Evolutionary conservation across 2,888 invertebrate species (phyloP), one percentile per base, ranked within the genome.

Genomic region (Ormyrus pomaceus): DNA sequence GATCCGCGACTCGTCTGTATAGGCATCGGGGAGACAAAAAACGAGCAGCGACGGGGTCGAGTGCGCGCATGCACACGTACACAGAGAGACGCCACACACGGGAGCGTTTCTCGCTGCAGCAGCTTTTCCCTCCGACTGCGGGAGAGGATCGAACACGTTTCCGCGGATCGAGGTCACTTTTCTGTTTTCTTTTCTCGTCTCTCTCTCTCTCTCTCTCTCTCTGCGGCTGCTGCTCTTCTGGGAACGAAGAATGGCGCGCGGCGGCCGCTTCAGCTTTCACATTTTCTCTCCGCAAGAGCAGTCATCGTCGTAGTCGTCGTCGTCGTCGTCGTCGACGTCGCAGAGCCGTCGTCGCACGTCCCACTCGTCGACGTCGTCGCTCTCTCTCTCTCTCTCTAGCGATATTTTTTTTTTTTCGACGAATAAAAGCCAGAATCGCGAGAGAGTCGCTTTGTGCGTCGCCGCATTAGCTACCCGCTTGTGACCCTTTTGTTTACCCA

Each of bases 151-250:
- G 77, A 79, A 75, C 34, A 34, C 69, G 61, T 58, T 65, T 65
- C 80, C 73, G 66, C 71, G 77, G 83, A 87, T 88, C 84, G 87
- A 87, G 89, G 89, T 87, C 88, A 87, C 86, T 88, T 89, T 88
- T 88, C 86, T 72, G 71, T 81, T 82, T 79, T 77, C 87, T 77
- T 82, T 82, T 73, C 78, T 68, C 72, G 59, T 48, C 64, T 34
- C 69, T 13, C n/a, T 50, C 8, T 51, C 58, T 61, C 55, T 48
- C 64, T 34, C 69, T 13, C n/a, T 50, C 8, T 51, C 58, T 61
- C 55, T 11, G 62, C 56, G 19, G 53, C 61, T n/a, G 7, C 66
- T 0, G 55, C 72, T 73, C 77, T 74, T 77, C 74, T 59, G 70
- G 65, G 65, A 70, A 70, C 83, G 80, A 83, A 83, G 80, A 83